Conservation (phyloP, 2,888 invertebrate genomes). For the Drosophila putrida region DNA sequence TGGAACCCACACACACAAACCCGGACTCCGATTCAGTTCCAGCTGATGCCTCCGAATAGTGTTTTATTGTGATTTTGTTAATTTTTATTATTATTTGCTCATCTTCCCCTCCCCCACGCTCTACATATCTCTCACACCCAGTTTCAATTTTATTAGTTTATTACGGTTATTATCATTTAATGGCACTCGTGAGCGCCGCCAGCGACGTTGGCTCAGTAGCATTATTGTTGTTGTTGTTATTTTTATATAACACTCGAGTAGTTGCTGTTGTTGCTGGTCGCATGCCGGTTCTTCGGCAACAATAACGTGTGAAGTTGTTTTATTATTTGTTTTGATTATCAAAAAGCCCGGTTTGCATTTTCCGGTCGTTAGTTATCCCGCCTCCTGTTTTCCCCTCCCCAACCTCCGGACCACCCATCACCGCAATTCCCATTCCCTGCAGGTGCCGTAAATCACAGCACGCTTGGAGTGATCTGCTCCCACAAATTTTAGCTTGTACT, state of each 20-base stretch:
- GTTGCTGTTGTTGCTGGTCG: slow-evolving; percentile 39
- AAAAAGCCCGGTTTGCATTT: slow-evolving; percentile 75
- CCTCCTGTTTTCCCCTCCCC: slow-evolving; percentile 16
- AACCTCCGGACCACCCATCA: slow-evolving; percentile 7
- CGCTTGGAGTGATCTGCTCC: slow-evolving; percentile 41
- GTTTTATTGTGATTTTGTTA: slow-evolving; percentile 65
- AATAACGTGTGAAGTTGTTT: slow-evolving; percentile 81
- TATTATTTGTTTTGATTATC: slow-evolving; percentile 84
- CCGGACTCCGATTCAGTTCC: not conserved
- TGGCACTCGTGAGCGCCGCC: slow-evolving; percentile 61
- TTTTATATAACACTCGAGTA: slow-evolving; percentile 50
- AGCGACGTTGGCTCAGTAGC: slow-evolving; percentile 22
- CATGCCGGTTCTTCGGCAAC: slow-evolving; percentile 53
- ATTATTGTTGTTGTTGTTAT: slow-evolving; percentile 49
- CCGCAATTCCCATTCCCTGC: slow-evolving; percentile 21
- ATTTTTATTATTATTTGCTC: slow-evolving; percentile 57
- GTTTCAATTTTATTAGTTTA: slow-evolving; percentile 83
- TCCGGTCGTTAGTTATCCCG: slow-evolving; percentile 69
- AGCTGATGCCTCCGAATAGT: slow-evolving; percentile 51
- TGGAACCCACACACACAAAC: not conserved
- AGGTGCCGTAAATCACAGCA: slow-evolving; percentile 69
- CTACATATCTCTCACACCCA: slow-evolving; percentile 53
- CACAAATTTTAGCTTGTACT: slow-evolving; percentile 1
- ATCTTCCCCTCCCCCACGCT: slow-evolving; percentile 10
- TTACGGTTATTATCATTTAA: slow-evolving; percentile 84